Conservation (phyloP, 2,888 invertebrate species). For the Pristionchus mayeri region DNA sequence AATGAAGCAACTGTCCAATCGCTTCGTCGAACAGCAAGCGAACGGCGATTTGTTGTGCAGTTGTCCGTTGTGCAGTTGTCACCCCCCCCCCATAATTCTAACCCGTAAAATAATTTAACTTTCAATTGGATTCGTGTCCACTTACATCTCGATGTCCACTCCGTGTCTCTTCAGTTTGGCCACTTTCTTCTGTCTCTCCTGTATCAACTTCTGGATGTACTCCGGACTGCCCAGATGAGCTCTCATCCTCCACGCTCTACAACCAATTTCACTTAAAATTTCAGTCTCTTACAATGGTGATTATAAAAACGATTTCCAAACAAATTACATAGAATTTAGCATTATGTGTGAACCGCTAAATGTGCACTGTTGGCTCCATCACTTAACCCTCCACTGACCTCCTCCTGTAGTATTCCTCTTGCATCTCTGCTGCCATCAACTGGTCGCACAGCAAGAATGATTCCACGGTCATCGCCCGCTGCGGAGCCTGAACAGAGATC, state of each 20-base stretch:
- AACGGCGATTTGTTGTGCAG: no score
- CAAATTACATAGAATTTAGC: neutral
- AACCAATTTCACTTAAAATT: conserved; percentile 7
- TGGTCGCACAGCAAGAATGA: conserved; percentile 20
- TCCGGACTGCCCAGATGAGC: neutral
- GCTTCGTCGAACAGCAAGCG: no score
- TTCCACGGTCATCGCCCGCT: conserved; percentile 33
- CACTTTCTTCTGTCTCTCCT: conserved; percentile 35
- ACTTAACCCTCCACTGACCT: neutral
- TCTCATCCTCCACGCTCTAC: neutral
- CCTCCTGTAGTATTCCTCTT: conserved; percentile 18
- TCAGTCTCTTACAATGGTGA: no score
- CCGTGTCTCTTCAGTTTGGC: conserved; percentile 19
- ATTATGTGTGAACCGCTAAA: no score
- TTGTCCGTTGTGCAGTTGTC: no score
- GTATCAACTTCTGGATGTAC: conserved; percentile 48
- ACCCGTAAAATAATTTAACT: neutral
- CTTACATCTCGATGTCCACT: neutral
- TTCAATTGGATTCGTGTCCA: neutral
- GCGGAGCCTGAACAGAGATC: neutral
- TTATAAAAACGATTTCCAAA: conserved; percentile 15
- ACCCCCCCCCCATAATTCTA: no score
- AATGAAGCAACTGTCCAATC: no score
- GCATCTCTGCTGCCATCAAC: conserved; percentile 4
- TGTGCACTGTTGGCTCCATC: no score